These are phyloP conservation scores for Pyrrhia umbra DNA, from an alignment of 2,888 invertebrate genomes.

Conservation along the genomic window DNA sequence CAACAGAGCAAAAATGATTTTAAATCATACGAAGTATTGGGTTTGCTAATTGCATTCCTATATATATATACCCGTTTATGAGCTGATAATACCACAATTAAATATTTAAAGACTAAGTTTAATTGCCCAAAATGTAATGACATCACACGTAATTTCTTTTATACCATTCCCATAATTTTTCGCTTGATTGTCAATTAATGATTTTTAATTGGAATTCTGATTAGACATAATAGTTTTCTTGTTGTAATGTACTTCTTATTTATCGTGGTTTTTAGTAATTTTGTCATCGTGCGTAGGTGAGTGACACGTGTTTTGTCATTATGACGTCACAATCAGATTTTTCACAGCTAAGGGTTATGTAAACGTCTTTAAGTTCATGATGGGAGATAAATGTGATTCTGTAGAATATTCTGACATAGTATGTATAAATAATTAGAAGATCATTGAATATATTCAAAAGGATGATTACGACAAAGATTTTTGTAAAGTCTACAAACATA, in stretches of 20 bases:
- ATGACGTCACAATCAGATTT: conserved; percentile 10
- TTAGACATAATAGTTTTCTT: conserved; percentile 34
- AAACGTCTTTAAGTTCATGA: background rate
- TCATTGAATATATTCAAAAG: too few relatives aligned
- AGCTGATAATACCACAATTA: background rate
- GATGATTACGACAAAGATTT: too few relatives aligned
- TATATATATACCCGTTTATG: background rate
- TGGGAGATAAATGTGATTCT: background rate
- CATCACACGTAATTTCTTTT: conserved; percentile 4
- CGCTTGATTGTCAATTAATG: conserved; percentile 24
- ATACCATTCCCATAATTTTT: conserved; percentile 21
- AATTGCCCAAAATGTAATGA: conserved; percentile 6
- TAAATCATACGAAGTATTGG: too few relatives aligned
- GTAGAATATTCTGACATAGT: background rate
- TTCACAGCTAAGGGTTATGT: conserved; percentile 5
- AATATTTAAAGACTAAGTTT: conserved; percentile 1
- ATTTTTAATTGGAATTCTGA: conserved; percentile 52
- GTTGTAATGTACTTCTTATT: conserved; percentile 41
- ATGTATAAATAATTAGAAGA: too few relatives aligned
- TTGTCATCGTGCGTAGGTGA: conserved; percentile 56
- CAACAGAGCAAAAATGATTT: too few relatives aligned
- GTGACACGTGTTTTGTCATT: conserved; percentile 37
- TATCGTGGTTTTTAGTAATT: conserved; percentile 45
- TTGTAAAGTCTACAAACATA: too few relatives aligned
- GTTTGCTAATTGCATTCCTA: too few relatives aligned